Evolutionary conservation across 1,140 invertebrate species (phyloP).

Genomic region (Drosophila yakuba): DNA sequence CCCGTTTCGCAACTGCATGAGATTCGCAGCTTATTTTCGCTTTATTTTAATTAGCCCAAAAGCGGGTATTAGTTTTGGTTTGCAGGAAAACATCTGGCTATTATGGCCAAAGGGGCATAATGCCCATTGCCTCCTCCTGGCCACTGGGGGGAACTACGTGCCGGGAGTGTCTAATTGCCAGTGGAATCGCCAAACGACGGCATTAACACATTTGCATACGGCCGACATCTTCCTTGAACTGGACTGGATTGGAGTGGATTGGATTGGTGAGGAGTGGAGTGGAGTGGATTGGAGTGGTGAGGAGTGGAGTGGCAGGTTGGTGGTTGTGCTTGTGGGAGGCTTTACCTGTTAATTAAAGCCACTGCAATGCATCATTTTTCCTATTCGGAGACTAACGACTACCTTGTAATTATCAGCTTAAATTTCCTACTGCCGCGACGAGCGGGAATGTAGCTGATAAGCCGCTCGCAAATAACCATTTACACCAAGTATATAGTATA

Average conservation of each 20-base stretch:
- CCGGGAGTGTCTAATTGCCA: conserved; percentile 7
- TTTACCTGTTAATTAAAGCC: conserved; percentile 5
- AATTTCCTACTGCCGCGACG: neutral
- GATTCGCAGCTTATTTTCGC: conserved; percentile 8
- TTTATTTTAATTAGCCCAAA: conserved; percentile 33
- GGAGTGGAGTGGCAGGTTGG: neutral
- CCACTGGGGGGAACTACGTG: conserved; percentile 8
- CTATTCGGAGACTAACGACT: neutral
- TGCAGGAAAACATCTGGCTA: conserved; percentile 21
- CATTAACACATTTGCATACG: conserved; percentile 27
- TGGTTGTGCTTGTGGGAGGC: neutral
- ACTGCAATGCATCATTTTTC: neutral
- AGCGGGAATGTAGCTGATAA: conserved; percentile 17
- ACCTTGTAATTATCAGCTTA: conserved; percentile 6
- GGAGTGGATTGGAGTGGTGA: neutral
- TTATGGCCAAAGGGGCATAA: conserved; percentile 1
- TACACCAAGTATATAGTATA: conserved; percentile 1
- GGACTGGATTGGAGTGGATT: neutral
- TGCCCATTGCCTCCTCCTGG: neutral
- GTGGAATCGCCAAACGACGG: conserved; percentile 19
- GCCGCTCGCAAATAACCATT: conserved; percentile 10
- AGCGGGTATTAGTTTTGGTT: conserved; percentile 12
- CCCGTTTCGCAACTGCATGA: conserved; percentile 31
- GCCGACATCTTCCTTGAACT: conserved; percentile 16
- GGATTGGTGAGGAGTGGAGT: too few species aligned